Evolutionary conservation across 2,797 vertebrate genomes (phyloP).

Genomic region (Cyprinella venusta): DNA sequence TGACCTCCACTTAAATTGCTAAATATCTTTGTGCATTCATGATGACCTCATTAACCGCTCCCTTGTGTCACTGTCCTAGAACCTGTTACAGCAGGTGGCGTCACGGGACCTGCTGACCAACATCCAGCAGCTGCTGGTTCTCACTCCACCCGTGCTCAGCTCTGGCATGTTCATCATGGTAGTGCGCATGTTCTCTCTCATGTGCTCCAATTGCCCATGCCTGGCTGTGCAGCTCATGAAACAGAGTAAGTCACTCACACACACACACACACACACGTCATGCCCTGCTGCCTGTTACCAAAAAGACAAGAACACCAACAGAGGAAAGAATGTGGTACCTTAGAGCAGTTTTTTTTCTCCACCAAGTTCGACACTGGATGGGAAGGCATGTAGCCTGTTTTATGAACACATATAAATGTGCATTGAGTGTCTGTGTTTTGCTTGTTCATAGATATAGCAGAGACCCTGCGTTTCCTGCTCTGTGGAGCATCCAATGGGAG

Average conservation of each 20-base stretch:
- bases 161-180: conserved; percentile 99
- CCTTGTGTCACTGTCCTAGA: conserved; percentile 75
- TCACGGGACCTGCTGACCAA: conserved; percentile 97
- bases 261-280: not conserved
- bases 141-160: conserved; percentile 97
- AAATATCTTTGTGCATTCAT: not conserved
- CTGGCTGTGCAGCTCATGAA: conserved; percentile 99
- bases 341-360: not conserved
- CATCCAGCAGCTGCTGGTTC: conserved; percentile 96
- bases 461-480: conserved; percentile 96
- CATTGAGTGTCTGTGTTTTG: conserved; percentile 19
- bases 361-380: not conserved
- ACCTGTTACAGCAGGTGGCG: conserved; percentile 97
- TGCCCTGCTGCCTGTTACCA: not conserved
- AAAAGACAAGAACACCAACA: not conserved
- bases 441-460: conserved; percentile 90
- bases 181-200: conserved; percentile 99
- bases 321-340: not conserved
- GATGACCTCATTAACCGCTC: not conserved
- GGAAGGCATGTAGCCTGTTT: not conserved
- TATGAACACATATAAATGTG: not conserved
- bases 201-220: conserved; percentile 98
- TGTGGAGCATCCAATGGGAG: conserved; percentile 97
- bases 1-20: not conserved
- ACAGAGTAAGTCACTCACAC: conserved; percentile 87